Conservation (phyloP, 2,888 invertebrate genomes). For the Ectobius pallidus region DNA sequence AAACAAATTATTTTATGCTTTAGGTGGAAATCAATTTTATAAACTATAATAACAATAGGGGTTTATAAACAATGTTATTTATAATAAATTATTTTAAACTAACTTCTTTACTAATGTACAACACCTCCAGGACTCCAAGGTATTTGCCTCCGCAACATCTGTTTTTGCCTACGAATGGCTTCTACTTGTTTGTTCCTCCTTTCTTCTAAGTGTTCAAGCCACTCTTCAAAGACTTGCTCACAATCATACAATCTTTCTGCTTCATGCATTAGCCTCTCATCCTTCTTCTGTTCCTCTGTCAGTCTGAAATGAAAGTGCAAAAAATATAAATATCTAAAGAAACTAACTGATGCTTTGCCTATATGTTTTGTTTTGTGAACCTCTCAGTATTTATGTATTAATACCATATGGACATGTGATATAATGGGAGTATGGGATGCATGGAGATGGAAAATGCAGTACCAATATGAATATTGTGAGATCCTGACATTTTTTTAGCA, state of each 20-base stretch:
- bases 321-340: background rate
- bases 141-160: background rate
- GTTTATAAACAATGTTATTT: no score
- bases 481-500: background rate
- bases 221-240: slow-evolving; percentile 41
- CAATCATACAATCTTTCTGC: slow-evolving; percentile 36
- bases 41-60: no score
- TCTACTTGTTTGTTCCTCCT: background rate
- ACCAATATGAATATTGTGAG: background rate
- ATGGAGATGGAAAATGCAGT: background rate
- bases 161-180: background rate
- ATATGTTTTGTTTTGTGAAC: background rate
- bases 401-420: background rate
- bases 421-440: background rate
- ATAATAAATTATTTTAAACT: no score
- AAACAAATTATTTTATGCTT: no score
- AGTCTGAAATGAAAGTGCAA: background rate
- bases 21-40: no score
- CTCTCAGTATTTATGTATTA: background rate
- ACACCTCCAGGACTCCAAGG: slow-evolving; percentile 8
- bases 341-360: background rate
- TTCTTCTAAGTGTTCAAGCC: slow-evolving; percentile 36
- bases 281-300: slow-evolving; percentile 9
- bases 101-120: background rate
- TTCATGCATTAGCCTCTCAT: background rate